Conservation (phyloP, 2,113 vertebrate species). For the Otis tarda region DNA sequence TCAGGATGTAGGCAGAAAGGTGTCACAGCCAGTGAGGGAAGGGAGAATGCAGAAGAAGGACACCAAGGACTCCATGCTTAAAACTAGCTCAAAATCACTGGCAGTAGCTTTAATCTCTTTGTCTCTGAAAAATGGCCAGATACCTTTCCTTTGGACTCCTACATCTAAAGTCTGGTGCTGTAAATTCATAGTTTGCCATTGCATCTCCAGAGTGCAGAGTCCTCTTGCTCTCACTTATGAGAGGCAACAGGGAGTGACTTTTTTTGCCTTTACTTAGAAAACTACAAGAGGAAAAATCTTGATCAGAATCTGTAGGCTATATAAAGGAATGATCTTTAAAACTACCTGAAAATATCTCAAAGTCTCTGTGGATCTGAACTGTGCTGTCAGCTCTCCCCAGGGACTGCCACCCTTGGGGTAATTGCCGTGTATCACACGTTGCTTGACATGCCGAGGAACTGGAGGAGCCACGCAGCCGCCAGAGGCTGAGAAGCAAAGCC, state of each 20-base stretch:
- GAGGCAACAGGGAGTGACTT: background rate
- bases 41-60: background rate
- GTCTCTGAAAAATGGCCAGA: background rate
- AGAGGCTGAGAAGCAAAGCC: background rate
- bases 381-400: constrained; percentile 21
- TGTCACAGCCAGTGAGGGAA: background rate
- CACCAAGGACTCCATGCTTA: background rate
- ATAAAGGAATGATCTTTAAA: background rate
- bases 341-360: constrained; percentile 34
- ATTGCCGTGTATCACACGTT: background rate
- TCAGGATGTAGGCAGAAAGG: background rate
- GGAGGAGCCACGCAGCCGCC: background rate
- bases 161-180: background rate
- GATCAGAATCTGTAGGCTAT: background rate
- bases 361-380: background rate
- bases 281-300: background rate
- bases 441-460: background rate
- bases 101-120: background rate
- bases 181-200: background rate
- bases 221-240: background rate
- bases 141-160: background rate
- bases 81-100: background rate
- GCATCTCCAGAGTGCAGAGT: background rate
- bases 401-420: constrained; percentile 4
- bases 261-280: background rate